Conservation (phyloP, 2,113 vertebrate genomes). For the Ceyx melanurus region DNA sequence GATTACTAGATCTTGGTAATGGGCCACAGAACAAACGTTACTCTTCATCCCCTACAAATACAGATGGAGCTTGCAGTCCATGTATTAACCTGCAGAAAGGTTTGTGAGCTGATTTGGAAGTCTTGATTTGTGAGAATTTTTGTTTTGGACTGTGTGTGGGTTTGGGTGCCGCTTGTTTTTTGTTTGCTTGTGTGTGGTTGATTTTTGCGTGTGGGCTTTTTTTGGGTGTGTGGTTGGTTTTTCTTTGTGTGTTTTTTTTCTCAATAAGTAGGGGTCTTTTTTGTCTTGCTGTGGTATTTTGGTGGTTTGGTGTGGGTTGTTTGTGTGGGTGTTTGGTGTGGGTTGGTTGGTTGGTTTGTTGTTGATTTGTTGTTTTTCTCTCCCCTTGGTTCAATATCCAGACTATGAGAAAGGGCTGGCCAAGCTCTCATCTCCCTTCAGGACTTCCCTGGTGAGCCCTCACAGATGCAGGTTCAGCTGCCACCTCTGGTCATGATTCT, state of each 20-base stretch:
- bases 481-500: not conserved
- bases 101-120: not conserved
- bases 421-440: not conserved
- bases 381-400: not conserved
- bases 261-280: not conserved
- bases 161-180: fast-evolving
- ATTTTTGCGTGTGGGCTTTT: too few species aligned
- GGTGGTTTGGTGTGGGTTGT: not conserved
- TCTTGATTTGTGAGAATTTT: not conserved
- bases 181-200: too few species aligned
- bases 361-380: too few species aligned
- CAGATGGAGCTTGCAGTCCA: not conserved
- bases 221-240: too few species aligned
- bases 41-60: not conserved
- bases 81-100: not conserved
- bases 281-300: not conserved
- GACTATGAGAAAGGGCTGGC: not conserved
- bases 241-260: not conserved
- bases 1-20: not conserved
- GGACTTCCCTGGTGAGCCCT: not conserved
- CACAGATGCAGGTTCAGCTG: not conserved
- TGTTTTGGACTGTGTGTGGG: not conserved
- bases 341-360: not conserved
- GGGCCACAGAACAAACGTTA: not conserved
- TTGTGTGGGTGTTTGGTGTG: not conserved